These are phyloP conservation scores for Diadegma fenestrale DNA, from an alignment of 2,888 invertebrate genomes.

Conservation along the genomic window DNA sequence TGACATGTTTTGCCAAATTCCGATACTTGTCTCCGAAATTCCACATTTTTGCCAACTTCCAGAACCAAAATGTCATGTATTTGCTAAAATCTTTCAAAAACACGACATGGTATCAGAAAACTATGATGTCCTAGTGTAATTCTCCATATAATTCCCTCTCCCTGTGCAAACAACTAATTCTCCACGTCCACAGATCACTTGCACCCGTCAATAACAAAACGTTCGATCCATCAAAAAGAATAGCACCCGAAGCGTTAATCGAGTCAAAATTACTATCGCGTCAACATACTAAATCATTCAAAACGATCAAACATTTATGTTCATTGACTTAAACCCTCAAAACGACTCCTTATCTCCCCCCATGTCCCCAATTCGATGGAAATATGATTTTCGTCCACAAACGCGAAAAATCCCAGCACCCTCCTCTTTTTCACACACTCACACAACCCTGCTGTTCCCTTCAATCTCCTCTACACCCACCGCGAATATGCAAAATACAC, in stretches of 20 bases:
- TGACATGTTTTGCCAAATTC: no score
- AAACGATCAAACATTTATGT: background rate
- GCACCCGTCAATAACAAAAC: background rate
- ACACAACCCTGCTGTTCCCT: no score
- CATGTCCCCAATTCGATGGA: background rate
- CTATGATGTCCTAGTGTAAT: no score
- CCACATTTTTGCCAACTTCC: no score
- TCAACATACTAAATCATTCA: background rate
- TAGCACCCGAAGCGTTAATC: background rate
- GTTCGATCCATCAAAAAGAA: background rate
- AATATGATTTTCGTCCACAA: background rate
- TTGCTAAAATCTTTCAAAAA: no score
- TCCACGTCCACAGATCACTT: no score
- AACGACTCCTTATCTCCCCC: background rate
- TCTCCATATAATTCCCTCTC: no score
- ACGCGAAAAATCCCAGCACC: background rate
- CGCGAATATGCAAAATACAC: background rate
- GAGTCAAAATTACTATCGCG: background rate
- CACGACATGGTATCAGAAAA: no score
- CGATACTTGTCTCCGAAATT: no score
- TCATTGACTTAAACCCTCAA: background rate
- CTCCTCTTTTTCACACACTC: background rate
- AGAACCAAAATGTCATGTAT: no score
- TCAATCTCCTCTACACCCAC: no score
- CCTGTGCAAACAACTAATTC: no score